A percentile compares a stretch with the other conserved stretches of the same genome.
Conservation (phyloP, 2,797 vertebrate genomes). For the Hipposideros larvatus region DNA sequence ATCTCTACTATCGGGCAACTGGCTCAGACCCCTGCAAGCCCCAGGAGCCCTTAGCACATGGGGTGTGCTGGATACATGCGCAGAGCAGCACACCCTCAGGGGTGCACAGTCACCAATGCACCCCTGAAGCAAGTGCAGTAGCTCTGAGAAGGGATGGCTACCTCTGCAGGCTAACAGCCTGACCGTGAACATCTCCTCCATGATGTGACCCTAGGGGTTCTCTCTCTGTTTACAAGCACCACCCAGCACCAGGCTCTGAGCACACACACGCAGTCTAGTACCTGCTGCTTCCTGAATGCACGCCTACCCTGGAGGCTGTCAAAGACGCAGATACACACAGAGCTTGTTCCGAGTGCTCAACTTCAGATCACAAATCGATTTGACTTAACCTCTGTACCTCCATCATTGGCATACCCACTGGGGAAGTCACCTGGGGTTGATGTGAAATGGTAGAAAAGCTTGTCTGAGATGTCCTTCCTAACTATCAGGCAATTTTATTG, state of each 20-base stretch:
- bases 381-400: constrained; percentile 66
- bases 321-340: background rate
- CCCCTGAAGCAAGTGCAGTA: background rate
- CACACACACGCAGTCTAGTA: background rate
- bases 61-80: background rate
- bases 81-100: background rate
- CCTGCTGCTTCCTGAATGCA: background rate
- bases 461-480: constrained; percentile 2
- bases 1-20: background rate
- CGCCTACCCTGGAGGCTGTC: background rate
- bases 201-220: background rate
- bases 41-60: background rate
- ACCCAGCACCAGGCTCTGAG: background rate
- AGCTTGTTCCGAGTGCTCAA: constrained; percentile 13
- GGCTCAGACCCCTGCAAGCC: background rate
- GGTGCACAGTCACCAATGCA: background rate
- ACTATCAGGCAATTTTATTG: constrained; percentile 22
- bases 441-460: constrained; percentile 45
- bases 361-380: constrained; percentile 72
- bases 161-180: background rate
- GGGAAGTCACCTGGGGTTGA: constrained; percentile 67
- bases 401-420: constrained; percentile 45
- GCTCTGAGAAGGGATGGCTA: background rate
- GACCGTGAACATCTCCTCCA: background rate
- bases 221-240: background rate